phyloP scores from a whole-genome alignment of 1,140 invertebrate species.

The Druon quercuslanigerum region DNA sequence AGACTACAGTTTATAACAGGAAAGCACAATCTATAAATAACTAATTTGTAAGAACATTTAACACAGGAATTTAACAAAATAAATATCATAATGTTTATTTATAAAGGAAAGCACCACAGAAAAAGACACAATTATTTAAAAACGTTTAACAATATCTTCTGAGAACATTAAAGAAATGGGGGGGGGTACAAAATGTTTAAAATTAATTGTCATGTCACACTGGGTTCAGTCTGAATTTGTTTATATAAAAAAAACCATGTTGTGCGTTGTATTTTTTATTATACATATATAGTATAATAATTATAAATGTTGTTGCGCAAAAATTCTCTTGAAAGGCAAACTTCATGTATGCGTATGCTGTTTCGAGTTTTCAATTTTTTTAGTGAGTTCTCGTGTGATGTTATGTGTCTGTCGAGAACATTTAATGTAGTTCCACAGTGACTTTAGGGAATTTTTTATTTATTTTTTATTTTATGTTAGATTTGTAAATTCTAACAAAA shows the following conservation, averaged over 20 bases:
- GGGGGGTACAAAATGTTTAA: slow-evolving; percentile 42
- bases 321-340: slow-evolving; percentile 3
- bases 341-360: neutral
- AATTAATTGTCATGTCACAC: slow-evolving; percentile 44
- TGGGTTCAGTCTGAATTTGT: slow-evolving; percentile 43
- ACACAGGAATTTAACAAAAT: neutral
- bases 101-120: slow-evolving; percentile 64
- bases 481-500: neutral
- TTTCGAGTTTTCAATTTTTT: neutral
- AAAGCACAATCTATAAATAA: slow-evolving; percentile 12
- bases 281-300: neutral
- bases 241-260: slow-evolving; percentile 25
- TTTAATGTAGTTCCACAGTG: slow-evolving; percentile 4
- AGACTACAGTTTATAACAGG: neutral
- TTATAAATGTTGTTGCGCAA: neutral
- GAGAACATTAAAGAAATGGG: slow-evolving; percentile 44
- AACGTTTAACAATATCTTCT: slow-evolving; percentile 49
- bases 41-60: neutral
- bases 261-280: neutral
- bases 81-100: slow-evolving; percentile 25
- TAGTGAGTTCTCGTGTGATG: slow-evolving; percentile 2
- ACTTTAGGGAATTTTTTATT: neutral
- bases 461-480: neutral
- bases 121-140: slow-evolving; percentile 54
- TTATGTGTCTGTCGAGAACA: slow-evolving; percentile 15